phyloP scores from a whole-genome alignment of 2,888 invertebrate species.

The Danaus chrysippus region DNA sequence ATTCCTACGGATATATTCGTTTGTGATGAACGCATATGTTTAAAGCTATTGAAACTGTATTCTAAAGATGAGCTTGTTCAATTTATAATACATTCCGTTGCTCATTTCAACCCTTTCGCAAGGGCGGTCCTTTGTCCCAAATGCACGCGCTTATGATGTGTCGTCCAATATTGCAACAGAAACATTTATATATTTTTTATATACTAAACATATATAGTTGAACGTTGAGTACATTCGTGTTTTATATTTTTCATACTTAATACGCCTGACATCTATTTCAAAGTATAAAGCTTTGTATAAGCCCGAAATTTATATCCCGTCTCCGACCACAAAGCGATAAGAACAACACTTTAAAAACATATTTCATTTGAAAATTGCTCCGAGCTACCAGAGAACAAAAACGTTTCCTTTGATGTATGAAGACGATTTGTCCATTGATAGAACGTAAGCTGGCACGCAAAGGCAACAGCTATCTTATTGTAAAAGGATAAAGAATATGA shows the following conservation, averaged over 20 bases:
- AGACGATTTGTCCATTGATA: constrained; percentile 49
- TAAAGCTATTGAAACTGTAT: too few relatives aligned
- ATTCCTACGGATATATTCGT: too few relatives aligned
- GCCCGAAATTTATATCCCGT: neutral
- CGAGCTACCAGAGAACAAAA: constrained; percentile 8
- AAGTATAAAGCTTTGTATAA: neutral
- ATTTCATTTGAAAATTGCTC: neutral
- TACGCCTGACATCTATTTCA: too few relatives aligned
- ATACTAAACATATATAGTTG: too few relatives aligned
- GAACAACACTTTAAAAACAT: constrained; percentile 4
- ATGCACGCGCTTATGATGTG: constrained; percentile 22
- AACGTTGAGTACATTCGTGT: too few relatives aligned
- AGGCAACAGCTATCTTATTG: constrained; percentile 39
- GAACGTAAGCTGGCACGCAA: constrained; percentile 43
- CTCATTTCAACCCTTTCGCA: neutral
- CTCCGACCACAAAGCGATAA: neutral
- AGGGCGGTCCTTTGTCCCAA: constrained; percentile 18
- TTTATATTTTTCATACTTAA: too few relatives aligned
- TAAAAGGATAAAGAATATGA: constrained; percentile 31
- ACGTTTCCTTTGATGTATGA: constrained; percentile 26
- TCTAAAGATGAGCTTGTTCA: constrained; percentile 16
- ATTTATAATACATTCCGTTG: constrained; percentile 6
- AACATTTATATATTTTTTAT: neutral
- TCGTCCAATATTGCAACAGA: constrained; percentile 13
- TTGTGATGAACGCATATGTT: too few relatives aligned